Evolutionary conservation across 2,797 vertebrate genomes (phyloP), one percentile per base, ranked within the genome.

Genomic region (Tangara arthus): DNA sequence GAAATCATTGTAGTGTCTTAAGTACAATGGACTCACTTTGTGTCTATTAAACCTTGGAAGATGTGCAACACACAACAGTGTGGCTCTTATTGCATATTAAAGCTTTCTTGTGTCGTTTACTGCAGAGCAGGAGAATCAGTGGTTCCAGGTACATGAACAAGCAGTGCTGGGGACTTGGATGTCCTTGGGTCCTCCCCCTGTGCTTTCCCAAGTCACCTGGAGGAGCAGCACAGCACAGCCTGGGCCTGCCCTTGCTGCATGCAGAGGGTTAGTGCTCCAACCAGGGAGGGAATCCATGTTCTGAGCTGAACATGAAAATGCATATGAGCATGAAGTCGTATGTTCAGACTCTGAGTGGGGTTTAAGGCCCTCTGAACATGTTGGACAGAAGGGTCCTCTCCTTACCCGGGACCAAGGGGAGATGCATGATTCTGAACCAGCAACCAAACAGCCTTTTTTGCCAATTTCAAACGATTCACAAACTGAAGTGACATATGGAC

Each of bases 21-120:
- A 96, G 66, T 96, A 93, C 94, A 90, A 80, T 53, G 87, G 95
- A 90, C 96, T 97, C 94, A 95, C 93, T 92, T 84, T 87, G 92
- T 95, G 94, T 96, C 96, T 96, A 97, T 97, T 97, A 97, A 97
- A 97, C 91, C 89, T 91, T 95, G 94, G 94, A 96, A 93, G 89
- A 93, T 84, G 95, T 96, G 94, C 95, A 97, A 95, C 90, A 27
- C 24, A 2, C 17, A 59, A 2, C 59, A 21, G 27, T 6, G 70
- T 94, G 95, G 55, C 93, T 89, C n/a, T 94, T 68, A 17, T 92
- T 97, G 94, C 39, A 0, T 92, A 28, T 3, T 42, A 12, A 27
- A 63, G 55, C 55, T 39, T 23, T 46, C 28, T n/a, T 5, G 0
- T 35, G 80, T 39, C 0, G 0, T 28, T 39, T 18, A 1, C 66